Evolutionary conservation across 2,797 vertebrate genomes (phyloP), one percentile per base, ranked within the genome.

Genomic region (Melanogrammus aeglefinus): DNA sequence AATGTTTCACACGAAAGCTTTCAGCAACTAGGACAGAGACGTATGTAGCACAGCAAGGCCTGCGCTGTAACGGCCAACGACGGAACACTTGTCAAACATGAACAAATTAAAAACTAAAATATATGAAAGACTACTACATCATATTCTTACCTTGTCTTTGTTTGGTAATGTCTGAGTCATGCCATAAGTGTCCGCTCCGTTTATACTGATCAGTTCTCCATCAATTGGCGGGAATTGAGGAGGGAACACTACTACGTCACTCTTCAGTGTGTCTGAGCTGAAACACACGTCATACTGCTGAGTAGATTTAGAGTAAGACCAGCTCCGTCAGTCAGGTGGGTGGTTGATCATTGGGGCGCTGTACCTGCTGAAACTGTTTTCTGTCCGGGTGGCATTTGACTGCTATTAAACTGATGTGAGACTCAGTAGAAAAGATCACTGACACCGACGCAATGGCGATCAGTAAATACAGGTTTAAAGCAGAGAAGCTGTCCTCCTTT

Each of bases 271-370:
- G 82, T 91, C 90, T 66, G 89, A 91, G 71, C 87, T 90, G 86
- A 93, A 91, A 74, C 89, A 88, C 80, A 93, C 87, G 77, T 91
- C 89, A 85, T 91, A 91, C 84, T 91, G 90, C 83, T 92, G 90
- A 77, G 90, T 88, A 80, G 89, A 78, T 80, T 91, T 90, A 27
- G 90, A 41, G 31, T 80, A 90, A 87, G 90, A 90, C 90, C 90
- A 91, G 87, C 87, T 92, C 78, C 91, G 66, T 91, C 91, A 83
- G 91, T n/a, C n/a, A n/a, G 90, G 72, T 91, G 86, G 72, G 90
- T 89, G 79, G 88, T n/a, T 91, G 86, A 92, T 91, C 85, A 92
- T 88, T 69, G 91, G 90, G 74, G 91, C 77, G 10, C 90, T 84
- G 86, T 92, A 92, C 74, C 86, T 88, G 82, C 82, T 85, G 78